Conservation (phyloP, 2,888 invertebrate species). For the Esperia sulphurella region DNA sequence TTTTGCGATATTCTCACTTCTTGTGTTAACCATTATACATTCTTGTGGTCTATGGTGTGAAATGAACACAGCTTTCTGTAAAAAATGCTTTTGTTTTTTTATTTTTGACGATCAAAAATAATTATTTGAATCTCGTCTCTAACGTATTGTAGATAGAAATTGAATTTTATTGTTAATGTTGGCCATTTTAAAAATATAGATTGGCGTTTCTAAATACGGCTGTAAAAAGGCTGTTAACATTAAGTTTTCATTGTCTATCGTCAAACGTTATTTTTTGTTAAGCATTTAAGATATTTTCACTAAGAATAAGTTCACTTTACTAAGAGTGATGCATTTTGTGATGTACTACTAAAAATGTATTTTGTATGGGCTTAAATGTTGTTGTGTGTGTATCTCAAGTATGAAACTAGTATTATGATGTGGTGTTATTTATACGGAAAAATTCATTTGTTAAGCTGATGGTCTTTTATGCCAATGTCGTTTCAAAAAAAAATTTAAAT, state of each 20-base stretch:
- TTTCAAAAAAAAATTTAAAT: too few relatives aligned
- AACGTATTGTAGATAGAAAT: conserved; percentile 2
- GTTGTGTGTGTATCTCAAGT: conserved; percentile 24
- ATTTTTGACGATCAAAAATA: too few relatives aligned
- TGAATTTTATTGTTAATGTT: conserved; percentile 5
- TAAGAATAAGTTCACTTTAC: conserved; percentile 14
- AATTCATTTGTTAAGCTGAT: too few relatives aligned
- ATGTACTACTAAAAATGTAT: conserved; percentile 37
- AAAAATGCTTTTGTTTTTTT: neutral
- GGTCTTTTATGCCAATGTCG: too few relatives aligned
- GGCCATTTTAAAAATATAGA: neutral
- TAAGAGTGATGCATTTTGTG: conserved; percentile 37
- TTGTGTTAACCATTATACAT: neutral
- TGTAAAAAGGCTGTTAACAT: conserved; percentile 31
- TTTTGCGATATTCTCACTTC: too few relatives aligned
- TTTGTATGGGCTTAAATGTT: conserved; percentile 32
- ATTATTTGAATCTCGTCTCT: conserved; percentile 3
- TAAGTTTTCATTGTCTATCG: conserved; percentile 63
- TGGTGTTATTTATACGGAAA: conserved; percentile 42
- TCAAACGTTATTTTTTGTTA: conserved; percentile 22
- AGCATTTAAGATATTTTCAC: conserved; percentile 33
- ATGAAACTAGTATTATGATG: conserved; percentile 31
- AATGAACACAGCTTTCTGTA: too few relatives aligned
- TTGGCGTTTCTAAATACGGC: conserved; percentile 12
- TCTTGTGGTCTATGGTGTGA: too few relatives aligned